A percentile compares a stretch with the other conserved stretches of the same genome.
These are phyloP conservation scores for Pseudolycoriella hygida DNA, from an alignment of 2,888 invertebrate genomes.

Conservation along the genomic window DNA sequence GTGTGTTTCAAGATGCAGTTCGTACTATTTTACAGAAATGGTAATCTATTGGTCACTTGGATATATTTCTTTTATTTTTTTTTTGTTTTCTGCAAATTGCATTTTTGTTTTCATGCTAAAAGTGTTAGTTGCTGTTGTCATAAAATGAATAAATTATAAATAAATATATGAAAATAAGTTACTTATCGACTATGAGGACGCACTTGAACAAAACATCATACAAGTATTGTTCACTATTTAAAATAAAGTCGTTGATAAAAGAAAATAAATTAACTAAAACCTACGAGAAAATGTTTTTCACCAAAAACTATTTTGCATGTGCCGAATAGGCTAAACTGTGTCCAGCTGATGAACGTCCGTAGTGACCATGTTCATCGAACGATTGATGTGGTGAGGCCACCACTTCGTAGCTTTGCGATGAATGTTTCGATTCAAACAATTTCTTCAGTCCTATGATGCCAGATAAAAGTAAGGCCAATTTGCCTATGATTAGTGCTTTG, in stretches of 20 bases:
- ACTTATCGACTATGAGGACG: too few species aligned
- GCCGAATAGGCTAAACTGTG: slow-evolving; percentile 58
- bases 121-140: too few species aligned
- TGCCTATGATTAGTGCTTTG: slow-evolving; percentile 70
- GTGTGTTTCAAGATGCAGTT: too few species aligned
- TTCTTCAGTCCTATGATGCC: slow-evolving; percentile 57
- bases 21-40: too few species aligned
- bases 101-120: too few species aligned
- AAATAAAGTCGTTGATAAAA: neutral
- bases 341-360: slow-evolving; percentile 48
- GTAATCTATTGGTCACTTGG: too few species aligned
- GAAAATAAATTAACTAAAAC: neutral
- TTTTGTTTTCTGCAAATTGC: too few species aligned
- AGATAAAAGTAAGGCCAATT: slow-evolving; percentile 62
- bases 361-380: slow-evolving; percentile 35
- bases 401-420: slow-evolving; percentile 57
- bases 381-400: slow-evolving; percentile 47
- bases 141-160: too few species aligned
- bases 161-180: too few species aligned
- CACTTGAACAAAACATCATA: too few species aligned
- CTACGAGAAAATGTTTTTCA: neutral
- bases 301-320: slow-evolving; percentile 29
- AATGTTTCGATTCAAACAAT: slow-evolving; percentile 49
- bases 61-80: too few species aligned
- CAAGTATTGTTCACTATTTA: too few species aligned